Conservation (phyloP, 2,797 vertebrate genomes). For the Chiloscyllium punctatum region DNA sequence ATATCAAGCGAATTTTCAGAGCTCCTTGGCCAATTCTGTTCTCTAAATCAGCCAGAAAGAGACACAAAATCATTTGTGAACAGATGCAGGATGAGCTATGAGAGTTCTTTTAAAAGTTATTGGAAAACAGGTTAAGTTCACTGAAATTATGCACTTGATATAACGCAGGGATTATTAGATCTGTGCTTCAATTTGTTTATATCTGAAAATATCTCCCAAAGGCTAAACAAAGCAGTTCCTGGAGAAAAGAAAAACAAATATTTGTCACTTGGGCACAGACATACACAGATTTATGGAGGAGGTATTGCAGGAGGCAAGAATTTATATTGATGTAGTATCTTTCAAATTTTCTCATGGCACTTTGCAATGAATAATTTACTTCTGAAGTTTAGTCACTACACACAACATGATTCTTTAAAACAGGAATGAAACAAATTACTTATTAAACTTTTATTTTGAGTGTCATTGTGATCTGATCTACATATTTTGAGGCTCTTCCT, state of each 20-base stretch:
- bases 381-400: background rate
- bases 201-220: constrained; percentile 17
- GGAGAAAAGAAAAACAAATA: background rate
- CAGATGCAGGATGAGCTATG: background rate
- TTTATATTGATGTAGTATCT: background rate
- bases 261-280: background rate
- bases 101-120: constrained; percentile 12
- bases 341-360: background rate
- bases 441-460: background rate
- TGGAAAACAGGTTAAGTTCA: constrained; percentile 3
- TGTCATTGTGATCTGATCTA: background rate
- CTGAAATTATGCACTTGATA: background rate
- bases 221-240: background rate
- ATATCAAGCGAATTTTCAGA: background rate
- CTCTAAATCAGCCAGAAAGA: background rate
- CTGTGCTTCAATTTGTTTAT: constrained; percentile 32
- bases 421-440: background rate
- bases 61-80: background rate
- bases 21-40: background rate
- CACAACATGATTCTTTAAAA: background rate
- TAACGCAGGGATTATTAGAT: background rate
- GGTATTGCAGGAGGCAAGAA: background rate
- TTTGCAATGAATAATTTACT: constrained; percentile 7
- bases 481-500: background rate
- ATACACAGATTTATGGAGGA: background rate